phyloP scores from a whole-genome alignment of 1,140 invertebrate species.

The Popillia japonica region DNA sequence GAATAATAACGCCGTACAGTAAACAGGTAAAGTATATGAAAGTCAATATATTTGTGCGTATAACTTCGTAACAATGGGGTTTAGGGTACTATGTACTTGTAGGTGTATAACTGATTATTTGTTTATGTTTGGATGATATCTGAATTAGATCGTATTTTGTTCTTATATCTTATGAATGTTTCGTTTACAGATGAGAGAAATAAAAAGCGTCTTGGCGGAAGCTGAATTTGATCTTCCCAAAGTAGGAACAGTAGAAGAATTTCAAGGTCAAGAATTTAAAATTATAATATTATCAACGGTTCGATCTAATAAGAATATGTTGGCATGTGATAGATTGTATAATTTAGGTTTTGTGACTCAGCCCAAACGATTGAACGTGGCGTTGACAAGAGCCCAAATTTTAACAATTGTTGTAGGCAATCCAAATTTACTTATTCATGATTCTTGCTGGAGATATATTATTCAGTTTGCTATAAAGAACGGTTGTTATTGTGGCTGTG shows the following conservation, averaged over 20 bases:
- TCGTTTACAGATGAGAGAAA: slow-evolving; percentile 73
- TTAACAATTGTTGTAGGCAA: slow-evolving; percentile 85
- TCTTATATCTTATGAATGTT: slow-evolving; percentile 2
- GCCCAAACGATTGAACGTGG: slow-evolving; percentile 84
- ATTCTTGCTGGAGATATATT: slow-evolving; percentile 69
- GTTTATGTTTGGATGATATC: background rate
- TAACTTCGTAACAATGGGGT: background rate
- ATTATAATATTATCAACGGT: slow-evolving; percentile 90
- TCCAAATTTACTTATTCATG: slow-evolving; percentile 69
- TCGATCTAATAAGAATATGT: slow-evolving; percentile 66
- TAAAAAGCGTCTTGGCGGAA: slow-evolving; percentile 72
- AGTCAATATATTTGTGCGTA: background rate
- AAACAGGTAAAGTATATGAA: slow-evolving; percentile 77
- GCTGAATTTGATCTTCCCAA: slow-evolving; percentile 76
- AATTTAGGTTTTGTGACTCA: slow-evolving; percentile 79
- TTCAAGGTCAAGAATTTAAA: slow-evolving; percentile 91
- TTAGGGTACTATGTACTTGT: too few relatives aligned
- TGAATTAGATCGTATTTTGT: background rate
- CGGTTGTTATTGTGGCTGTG: slow-evolving; percentile 72
- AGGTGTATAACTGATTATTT: too few relatives aligned
- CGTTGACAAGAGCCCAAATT: slow-evolving; percentile 80
- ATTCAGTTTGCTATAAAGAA: slow-evolving; percentile 67
- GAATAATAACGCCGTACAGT: slow-evolving; percentile 92
- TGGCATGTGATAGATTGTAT: slow-evolving; percentile 66
- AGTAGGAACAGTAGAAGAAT: slow-evolving; percentile 94